Evolutionary conservation across 2,113 vertebrate species (phyloP), one percentile per base, ranked within the genome.

Genomic region (Urocolius indicus): DNA sequence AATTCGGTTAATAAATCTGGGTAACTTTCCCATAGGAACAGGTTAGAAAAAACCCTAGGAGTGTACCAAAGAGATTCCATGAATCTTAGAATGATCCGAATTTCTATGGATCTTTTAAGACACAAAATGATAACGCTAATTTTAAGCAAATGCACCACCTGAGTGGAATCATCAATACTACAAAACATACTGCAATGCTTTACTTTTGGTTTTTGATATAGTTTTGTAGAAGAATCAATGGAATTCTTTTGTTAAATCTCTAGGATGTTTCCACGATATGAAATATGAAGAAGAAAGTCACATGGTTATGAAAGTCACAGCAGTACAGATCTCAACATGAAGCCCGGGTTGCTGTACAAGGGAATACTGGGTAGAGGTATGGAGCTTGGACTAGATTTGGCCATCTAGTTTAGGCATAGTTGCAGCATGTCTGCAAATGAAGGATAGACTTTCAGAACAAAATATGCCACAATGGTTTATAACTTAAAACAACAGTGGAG

Each of bases 1-100:
- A 92, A 95, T 69, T 65, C 55, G 46, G 32, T 83, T 92, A 92
- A 92, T 80, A 73, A 72, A 79, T 83, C 58, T 49, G 18, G 20
- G 36, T 49, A 49, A 29, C 45, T 71, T 88, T 67, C 49, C 17
- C 18, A 34, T 13, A 71, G 24, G 38, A 87, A 78, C 45, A 92
- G 46, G 57, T 93, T 88, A 92, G 68, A 90, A 94, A 93, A 77
- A 36, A 23, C 48, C n/a, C 16, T 16, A 5, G 84, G 22, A 84
- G 46, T 81, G 59, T 66, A 78, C 46, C 82, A 95, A 95, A 88
- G 38, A 89, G 85, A 84, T 92, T 46, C 73, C 9, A 49, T 89
- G 66, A 95, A 78, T 66, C 72, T 95, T 92, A 79, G 91, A 87
- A 74, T 73, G 57, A 91, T 67, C 79, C 84, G 74, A 93, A 96